A percentile compares a stretch with the other conserved stretches of the same genome.
phyloP scores from a whole-genome alignment of 2,113 vertebrate species.

The Lepus europaeus region DNA sequence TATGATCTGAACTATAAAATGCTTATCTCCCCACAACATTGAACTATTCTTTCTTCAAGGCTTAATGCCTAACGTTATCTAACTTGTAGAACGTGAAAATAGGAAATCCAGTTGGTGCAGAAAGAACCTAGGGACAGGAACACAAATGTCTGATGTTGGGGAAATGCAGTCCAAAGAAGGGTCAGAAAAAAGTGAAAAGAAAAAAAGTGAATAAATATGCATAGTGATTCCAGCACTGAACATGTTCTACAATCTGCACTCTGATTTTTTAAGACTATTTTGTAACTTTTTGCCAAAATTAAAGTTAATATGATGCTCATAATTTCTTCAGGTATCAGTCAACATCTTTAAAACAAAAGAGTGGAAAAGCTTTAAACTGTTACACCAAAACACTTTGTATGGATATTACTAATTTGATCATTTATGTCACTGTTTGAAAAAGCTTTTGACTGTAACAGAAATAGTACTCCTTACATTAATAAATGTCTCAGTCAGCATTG shows the following conservation, averaged over 20 bases:
- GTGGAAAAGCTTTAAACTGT: background rate
- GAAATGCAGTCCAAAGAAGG: background rate
- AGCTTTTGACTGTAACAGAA: background rate
- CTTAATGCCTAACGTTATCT: conserved; percentile 5
- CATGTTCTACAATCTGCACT: background rate
- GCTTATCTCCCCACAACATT: background rate
- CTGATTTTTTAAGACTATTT: conserved; percentile 3
- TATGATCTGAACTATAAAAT: conserved; percentile 65
- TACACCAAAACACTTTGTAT: background rate
- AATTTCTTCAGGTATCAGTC: background rate
- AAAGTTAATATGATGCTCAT: background rate
- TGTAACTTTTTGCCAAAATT: background rate
- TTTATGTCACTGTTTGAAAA: conserved; percentile 15
- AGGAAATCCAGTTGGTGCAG: background rate
- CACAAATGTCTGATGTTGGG: background rate
- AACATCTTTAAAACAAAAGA: background rate
- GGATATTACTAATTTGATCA: background rate
- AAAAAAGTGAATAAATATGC: background rate
- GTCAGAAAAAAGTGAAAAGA: background rate
- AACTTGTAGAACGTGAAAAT: background rate
- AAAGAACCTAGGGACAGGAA: background rate
- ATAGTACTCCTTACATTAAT: background rate
- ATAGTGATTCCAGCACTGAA: background rate
- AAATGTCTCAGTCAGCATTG: background rate
- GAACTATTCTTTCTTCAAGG: conserved; percentile 29